These are phyloP conservation scores for Mastigias papua DNA, from an alignment of 30 jellyfish, hydroid and myxozoan genomes.

Conservation along the genomic window DNA sequence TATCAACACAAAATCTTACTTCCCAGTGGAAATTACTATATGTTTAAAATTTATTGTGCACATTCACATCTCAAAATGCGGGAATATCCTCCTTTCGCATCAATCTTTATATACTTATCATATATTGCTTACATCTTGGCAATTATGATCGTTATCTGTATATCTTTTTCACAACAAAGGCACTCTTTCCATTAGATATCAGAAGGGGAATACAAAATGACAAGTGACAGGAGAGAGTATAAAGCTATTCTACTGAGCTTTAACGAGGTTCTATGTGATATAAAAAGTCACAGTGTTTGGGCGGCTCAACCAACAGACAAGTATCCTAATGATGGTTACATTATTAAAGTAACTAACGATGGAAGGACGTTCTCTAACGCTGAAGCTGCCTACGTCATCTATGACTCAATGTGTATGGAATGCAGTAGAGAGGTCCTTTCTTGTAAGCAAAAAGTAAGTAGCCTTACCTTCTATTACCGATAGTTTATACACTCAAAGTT, in stretches of 20 bases:
- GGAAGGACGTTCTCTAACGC: constrained; percentile 32
- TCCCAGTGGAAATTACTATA: background rate
- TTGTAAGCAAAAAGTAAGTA: constrained; percentile 5
- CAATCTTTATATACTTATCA: background rate
- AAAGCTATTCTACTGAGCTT: constrained; percentile 73
- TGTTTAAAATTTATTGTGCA: background rate
- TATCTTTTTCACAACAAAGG: no score
- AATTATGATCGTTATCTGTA: background rate
- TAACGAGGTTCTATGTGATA: constrained; percentile 65
- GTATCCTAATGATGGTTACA: constrained; percentile 68
- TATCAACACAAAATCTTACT: background rate
- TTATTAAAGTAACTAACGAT: constrained; percentile 72
- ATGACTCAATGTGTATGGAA: constrained; percentile 82
- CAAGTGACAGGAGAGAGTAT: background rate
- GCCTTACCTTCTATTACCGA: background rate
- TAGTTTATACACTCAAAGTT: background rate
- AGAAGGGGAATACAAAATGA: background rate
- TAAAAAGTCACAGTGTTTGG: constrained; percentile 32
- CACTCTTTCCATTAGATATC: constrained; percentile 5
- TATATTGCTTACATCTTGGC: background rate
- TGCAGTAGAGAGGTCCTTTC: constrained; percentile 24
- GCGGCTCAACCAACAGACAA: constrained; percentile 16
- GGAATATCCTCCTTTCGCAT: background rate
- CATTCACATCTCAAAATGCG: no score
- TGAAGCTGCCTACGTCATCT: constrained; percentile 42